A percentile compares a stretch with the other conserved stretches of the same genome.
phyloP scores from a whole-genome alignment of 2,888 invertebrate genomes.

The Cryptophagus acutangulus region DNA sequence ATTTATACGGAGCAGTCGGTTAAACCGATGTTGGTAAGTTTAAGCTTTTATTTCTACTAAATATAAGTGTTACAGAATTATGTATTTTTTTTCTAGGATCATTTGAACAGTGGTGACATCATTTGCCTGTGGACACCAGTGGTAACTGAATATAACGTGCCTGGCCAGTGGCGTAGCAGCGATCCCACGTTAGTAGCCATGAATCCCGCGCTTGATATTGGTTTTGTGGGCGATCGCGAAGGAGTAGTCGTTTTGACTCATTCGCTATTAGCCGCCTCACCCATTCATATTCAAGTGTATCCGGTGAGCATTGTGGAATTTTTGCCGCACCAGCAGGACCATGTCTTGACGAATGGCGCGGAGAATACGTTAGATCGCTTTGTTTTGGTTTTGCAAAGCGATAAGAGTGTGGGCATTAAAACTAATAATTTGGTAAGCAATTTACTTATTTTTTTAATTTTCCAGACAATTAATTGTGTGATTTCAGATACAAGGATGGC shows the following conservation, averaged over 20 bases:
- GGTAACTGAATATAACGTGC: constrained; percentile 37
- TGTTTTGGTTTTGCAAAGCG: constrained; percentile 37
- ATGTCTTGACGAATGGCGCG: constrained; percentile 37
- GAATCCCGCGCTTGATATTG: constrained; percentile 43
- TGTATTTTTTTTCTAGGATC: constrained; percentile 24
- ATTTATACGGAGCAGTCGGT: constrained; percentile 45
- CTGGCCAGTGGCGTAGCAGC: constrained; percentile 44
- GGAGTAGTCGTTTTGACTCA: constrained; percentile 40
- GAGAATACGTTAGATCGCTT: constrained; percentile 28
- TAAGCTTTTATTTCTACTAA: too few relatives aligned
- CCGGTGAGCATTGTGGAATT: constrained; percentile 37
- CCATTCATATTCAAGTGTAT: constrained; percentile 37
- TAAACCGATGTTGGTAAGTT: constrained; percentile 40
- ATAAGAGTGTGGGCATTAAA: constrained; percentile 13
- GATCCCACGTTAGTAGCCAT: constrained; percentile 40
- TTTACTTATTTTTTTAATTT: constrained; percentile 25
- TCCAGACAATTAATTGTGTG: constrained; percentile 29
- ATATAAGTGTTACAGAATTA: background rate
- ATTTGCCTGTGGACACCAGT: constrained; percentile 53
- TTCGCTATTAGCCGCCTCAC: constrained; percentile 39
- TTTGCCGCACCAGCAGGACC: constrained; percentile 22
- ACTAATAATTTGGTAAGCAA: constrained; percentile 24
- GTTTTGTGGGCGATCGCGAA: constrained; percentile 38
- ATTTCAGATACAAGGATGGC: constrained; percentile 40
- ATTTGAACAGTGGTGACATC: constrained; percentile 52